These are phyloP conservation scores for Drosophila albomicans DNA, from an alignment of 1,140 invertebrate genomes.

Conservation along the genomic window DNA sequence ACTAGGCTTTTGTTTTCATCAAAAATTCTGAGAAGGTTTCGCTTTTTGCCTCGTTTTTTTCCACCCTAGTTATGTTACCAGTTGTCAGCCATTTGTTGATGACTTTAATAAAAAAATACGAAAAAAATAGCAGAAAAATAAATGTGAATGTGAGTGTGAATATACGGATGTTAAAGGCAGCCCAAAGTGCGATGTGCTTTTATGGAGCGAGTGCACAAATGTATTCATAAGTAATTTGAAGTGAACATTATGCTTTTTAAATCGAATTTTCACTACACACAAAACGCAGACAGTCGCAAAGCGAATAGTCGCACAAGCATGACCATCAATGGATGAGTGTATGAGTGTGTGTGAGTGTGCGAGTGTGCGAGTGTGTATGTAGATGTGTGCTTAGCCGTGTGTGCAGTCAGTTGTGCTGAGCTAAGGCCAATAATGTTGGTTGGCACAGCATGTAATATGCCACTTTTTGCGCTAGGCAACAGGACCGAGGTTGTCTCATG, in stretches of 20 bases:
- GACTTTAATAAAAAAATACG: slow-evolving; percentile 17
- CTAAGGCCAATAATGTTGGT: slow-evolving; percentile 20
- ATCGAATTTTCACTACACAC: slow-evolving; percentile 28
- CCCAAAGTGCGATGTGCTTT: not conserved
- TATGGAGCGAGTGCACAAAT: slow-evolving; percentile 20
- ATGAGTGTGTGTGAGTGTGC: not conserved
- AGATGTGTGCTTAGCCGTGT: not conserved
- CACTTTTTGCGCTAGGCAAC: slow-evolving; percentile 15
- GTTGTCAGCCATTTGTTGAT: slow-evolving; percentile 10
- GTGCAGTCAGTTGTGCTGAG: slow-evolving; percentile 28
- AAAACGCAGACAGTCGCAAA: not conserved
- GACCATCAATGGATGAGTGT: not conserved
- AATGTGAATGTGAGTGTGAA: not conserved
- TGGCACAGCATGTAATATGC: slow-evolving; percentile 41
- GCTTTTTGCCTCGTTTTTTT: not conserved
- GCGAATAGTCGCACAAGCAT: not conserved
- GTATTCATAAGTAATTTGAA: slow-evolving; percentile 39
- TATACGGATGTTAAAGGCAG: not conserved
- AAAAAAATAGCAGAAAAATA: not conserved
- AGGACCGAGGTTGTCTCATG: not conserved
- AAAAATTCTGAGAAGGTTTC: not conserved
- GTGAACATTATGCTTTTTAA: slow-evolving; percentile 30
- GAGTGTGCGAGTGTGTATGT: not conserved
- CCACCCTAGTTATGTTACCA: not conserved
- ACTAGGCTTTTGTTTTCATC: slow-evolving; percentile 6